These are phyloP conservation scores for Dunckerocampus dactyliophorus DNA, from an alignment of 2,113 vertebrate species.

Conservation along the genomic window DNA sequence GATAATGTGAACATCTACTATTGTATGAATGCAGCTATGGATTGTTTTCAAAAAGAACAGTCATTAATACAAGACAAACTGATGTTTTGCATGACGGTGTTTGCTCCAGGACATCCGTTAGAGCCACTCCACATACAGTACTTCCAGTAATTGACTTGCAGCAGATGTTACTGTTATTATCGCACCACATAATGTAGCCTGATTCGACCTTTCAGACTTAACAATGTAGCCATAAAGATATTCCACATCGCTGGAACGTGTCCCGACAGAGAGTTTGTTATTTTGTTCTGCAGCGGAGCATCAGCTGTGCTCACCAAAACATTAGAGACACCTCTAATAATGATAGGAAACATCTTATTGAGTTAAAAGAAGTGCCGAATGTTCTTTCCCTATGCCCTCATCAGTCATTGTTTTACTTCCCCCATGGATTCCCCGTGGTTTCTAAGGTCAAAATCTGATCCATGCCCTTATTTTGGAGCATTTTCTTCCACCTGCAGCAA, in stretches of 20 bases:
- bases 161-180: conserved; percentile 20
- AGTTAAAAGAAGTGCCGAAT: not conserved
- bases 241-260: not conserved
- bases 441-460: conserved; percentile 33
- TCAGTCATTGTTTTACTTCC: conserved; percentile 41
- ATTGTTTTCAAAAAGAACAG: too few relatives aligned
- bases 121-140: conserved; percentile 26
- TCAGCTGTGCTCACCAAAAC: not conserved
- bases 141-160: conserved; percentile 25
- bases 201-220: not conserved
- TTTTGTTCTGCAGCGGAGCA: not conserved
- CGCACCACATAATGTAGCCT: not conserved
- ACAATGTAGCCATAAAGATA: too few relatives aligned
- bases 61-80: conserved; percentile 9
- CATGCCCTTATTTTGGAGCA: not conserved
- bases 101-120: conserved; percentile 43
- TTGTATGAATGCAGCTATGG: too few relatives aligned
- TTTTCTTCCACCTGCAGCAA: not conserved
- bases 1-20: not conserved
- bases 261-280: not conserved
- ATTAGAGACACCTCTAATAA: too few relatives aligned
- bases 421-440: conserved; percentile 7
- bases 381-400: conserved; percentile 26
- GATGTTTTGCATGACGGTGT: conserved; percentile 11
- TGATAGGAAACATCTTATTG: not conserved